Evolutionary conservation across 2,113 vertebrate genomes (phyloP).

Genomic region (Acrocephalus arundinaceus): DNA sequence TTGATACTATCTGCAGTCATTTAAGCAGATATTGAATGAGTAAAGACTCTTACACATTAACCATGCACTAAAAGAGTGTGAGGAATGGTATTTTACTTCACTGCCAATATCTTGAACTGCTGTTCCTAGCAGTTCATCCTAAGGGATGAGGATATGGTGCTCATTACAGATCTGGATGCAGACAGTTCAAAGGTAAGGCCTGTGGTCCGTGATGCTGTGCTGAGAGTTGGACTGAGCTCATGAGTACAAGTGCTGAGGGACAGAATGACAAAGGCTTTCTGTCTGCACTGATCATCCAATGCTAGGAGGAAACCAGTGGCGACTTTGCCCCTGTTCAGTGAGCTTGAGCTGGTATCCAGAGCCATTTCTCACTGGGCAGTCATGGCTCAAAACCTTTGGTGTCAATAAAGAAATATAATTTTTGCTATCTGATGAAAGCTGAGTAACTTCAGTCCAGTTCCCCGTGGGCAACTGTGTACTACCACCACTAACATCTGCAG

Average conservation of each 20-base stretch:
- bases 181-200: background rate
- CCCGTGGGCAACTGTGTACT: background rate
- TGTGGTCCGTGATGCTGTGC: background rate
- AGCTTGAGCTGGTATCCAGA: background rate
- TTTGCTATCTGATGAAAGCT: conserved; percentile 25
- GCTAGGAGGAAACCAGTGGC: background rate
- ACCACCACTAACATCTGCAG: background rate
- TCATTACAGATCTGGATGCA: background rate
- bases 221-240: background rate
- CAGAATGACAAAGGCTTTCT: background rate
- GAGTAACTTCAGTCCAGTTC: background rate
- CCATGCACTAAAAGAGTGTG: background rate
- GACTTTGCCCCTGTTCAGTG: background rate
- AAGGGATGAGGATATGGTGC: background rate
- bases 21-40: background rate
- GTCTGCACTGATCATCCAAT: background rate
- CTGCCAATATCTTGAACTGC: background rate
- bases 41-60: background rate
- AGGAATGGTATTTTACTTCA: background rate
- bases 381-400: background rate
- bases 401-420: background rate
- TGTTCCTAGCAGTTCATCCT: background rate
- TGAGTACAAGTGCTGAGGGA: background rate
- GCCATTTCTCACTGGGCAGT: background rate
- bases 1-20: conserved; percentile 26